phyloP scores from a whole-genome alignment of 2,797 vertebrate species.

The Dendrocincla tyrannina region DNA sequence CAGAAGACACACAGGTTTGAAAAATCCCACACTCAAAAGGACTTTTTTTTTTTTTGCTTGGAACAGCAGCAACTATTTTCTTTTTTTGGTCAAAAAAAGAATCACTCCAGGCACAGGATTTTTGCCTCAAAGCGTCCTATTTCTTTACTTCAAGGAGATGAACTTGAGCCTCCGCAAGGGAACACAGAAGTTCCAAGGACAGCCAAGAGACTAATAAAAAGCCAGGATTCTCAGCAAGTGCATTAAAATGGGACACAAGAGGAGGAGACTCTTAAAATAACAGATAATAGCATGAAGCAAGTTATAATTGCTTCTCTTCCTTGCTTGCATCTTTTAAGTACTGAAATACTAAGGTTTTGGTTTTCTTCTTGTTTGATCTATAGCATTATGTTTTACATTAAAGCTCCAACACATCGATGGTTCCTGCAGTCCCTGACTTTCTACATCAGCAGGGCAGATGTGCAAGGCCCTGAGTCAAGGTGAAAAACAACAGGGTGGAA shows the following conservation, averaged over 20 bases:
- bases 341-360: background rate
- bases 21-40: background rate
- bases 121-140: conserved; percentile 8
- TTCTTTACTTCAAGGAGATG: conserved; percentile 33
- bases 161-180: background rate
- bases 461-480: background rate
- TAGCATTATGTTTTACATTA: background rate
- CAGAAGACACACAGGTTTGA: background rate
- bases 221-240: background rate
- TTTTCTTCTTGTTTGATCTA: background rate
- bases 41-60: background rate
- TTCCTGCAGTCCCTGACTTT: background rate
- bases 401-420: background rate
- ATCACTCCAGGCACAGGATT: background rate
- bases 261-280: background rate
- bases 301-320: background rate
- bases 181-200: conserved; percentile 19
- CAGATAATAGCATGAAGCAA: background rate
- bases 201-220: background rate
- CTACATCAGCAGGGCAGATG: background rate
- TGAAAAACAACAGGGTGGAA: background rate
- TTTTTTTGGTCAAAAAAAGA: background rate
- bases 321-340: background rate
- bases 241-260: conserved; percentile 9
- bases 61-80: background rate